Evolutionary conservation across 2,797 vertebrate species (phyloP).

Genomic region (Lates japonicus): DNA sequence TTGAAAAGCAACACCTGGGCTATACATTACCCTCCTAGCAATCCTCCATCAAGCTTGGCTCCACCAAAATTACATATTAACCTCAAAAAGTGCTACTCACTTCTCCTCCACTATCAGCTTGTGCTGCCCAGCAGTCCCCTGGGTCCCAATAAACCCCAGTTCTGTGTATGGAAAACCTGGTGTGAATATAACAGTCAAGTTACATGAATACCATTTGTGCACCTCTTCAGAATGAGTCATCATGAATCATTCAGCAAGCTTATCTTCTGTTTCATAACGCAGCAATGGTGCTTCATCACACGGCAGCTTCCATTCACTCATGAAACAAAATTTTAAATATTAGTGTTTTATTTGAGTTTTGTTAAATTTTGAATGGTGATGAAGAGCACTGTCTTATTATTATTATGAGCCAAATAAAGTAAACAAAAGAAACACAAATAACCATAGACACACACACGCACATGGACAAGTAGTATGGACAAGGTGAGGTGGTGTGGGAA

Average conservation of each 20-base stretch:
- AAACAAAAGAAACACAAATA: neutral
- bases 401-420: neutral
- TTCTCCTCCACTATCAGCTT: slow-evolving; percentile 34
- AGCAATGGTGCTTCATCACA: neutral
- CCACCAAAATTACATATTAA: slow-evolving; percentile 84
- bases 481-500: slow-evolving; percentile 67
- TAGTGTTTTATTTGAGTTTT: neutral
- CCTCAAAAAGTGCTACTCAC: slow-evolving; percentile 47
- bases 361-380: no score
- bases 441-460: neutral
- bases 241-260: slow-evolving; percentile 1
- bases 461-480: neutral
- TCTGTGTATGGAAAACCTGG: neutral
- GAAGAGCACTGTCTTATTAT: neutral
- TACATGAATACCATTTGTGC: neutral
- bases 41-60: slow-evolving; percentile 57
- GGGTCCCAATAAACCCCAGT: slow-evolving; percentile 12
- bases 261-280: slow-evolving; percentile 2
- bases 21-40: slow-evolving; percentile 72
- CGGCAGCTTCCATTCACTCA: neutral
- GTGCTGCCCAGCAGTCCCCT: slow-evolving; percentile 10
- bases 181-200: neutral
- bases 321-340: neutral
- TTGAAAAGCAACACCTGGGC: slow-evolving; percentile 60
- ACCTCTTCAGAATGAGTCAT: neutral